Percentiles rank a stretch among this genome's conserved stretches.
phyloP scores from a whole-genome alignment of 2,888 invertebrate species.

The Orchesella flavescens region DNA sequence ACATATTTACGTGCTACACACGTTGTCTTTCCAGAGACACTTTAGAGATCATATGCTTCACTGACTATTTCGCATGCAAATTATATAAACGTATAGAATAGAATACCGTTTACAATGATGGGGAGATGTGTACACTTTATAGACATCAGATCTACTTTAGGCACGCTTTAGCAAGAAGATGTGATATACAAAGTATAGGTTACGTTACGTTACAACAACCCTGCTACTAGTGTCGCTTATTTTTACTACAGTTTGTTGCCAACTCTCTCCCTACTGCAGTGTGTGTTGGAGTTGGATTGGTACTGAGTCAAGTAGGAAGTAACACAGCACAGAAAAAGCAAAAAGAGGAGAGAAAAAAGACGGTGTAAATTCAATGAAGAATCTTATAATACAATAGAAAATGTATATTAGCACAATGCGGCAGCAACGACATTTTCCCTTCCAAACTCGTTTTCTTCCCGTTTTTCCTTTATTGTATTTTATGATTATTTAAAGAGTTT shows the following conservation, averaged over 20 bases:
- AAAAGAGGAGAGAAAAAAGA: constrained; percentile 7
- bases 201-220: not conserved
- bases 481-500: constrained; percentile 31
- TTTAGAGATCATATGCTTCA: constrained; percentile 57
- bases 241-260: constrained; percentile 25
- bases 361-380: constrained; percentile 57
- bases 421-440: constrained; percentile 20
- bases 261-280: constrained; percentile 32
- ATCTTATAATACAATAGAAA: constrained; percentile 15
- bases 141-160: too few species aligned
- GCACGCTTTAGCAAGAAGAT: too few species aligned
- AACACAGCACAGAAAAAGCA: not conserved
- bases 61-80: constrained; percentile 52
- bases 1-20: constrained; percentile 14
- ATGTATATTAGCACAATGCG: constrained; percentile 38
- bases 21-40: constrained; percentile 46
- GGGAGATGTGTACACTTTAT: too few species aligned
- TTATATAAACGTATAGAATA: constrained; percentile 30
- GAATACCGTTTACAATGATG: not conserved
- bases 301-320: not conserved
- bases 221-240: not conserved
- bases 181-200: too few species aligned
- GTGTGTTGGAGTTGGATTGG: not conserved
- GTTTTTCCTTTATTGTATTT: constrained; percentile 19
- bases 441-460: not conserved